Evolutionary conservation across 1,140 invertebrate species (phyloP).

Genomic region (Manduca sexta): DNA sequence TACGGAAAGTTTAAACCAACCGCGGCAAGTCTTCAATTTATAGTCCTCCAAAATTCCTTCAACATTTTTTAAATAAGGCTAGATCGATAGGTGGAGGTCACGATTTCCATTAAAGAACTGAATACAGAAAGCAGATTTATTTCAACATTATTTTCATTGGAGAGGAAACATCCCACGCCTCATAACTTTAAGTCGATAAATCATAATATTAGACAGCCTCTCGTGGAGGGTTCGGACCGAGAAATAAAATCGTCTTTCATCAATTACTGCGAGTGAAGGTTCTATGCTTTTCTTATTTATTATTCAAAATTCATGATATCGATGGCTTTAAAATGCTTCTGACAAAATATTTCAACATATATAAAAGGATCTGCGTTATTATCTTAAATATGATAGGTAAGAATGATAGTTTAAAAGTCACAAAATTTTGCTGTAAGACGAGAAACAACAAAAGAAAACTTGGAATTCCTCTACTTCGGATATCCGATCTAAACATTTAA

Average conservation of each 20-base stretch:
- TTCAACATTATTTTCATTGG: conserved; percentile 18
- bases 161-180: conserved; percentile 20
- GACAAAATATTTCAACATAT: conserved; percentile 16
- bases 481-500: no score
- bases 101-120: conserved; percentile 5
- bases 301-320: conserved; percentile 18
- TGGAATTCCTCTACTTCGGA: no score
- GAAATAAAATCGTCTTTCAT: conserved; percentile 33
- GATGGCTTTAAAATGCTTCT: conserved; percentile 7
- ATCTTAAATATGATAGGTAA: no score
- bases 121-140: conserved; percentile 17
- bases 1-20: conserved; percentile 2
- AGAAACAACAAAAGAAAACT: no score
- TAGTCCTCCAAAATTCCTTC: background rate
- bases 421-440: no score
- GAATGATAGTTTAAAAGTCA: no score
- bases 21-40: no score
- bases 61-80: background rate
- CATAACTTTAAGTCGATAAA: conserved; percentile 38
- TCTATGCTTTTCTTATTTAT: conserved; percentile 16
- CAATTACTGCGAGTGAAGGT: conserved; percentile 26
- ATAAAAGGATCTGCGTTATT: background rate
- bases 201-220: conserved; percentile 38
- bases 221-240: conserved; percentile 22
- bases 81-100: background rate